Conservation (phyloP, 2,888 invertebrate genomes). For the Acanthosepion esculentum region DNA sequence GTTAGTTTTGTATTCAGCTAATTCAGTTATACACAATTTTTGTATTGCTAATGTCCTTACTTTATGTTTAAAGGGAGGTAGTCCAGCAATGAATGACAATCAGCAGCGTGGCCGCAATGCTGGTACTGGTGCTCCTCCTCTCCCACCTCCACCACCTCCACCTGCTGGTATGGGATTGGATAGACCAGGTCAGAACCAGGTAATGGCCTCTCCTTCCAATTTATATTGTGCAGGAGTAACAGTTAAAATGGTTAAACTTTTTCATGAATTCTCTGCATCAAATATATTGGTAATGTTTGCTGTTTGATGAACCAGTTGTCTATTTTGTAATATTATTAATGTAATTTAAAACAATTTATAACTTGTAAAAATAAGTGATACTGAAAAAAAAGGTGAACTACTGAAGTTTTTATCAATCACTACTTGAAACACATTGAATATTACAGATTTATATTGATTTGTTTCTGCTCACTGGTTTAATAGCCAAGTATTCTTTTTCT, state of each 20-base stretch:
- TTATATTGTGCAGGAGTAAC: not conserved
- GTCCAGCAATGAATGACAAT: constrained; percentile 50
- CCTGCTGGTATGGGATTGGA: constrained; percentile 64
- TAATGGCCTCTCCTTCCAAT: not conserved
- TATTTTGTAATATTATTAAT: too few species aligned
- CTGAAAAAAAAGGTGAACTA: too few species aligned
- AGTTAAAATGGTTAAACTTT: constrained; percentile 2
- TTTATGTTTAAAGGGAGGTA: constrained; percentile 36
- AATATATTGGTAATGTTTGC: not conserved
- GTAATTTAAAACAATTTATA: too few species aligned
- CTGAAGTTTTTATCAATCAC: too few species aligned
- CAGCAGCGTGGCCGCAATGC: constrained; percentile 53
- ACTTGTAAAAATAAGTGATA: too few species aligned
- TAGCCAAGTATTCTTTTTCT: not conserved
- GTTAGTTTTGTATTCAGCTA: too few species aligned
- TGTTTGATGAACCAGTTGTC: too few species aligned
- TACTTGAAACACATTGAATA: too few species aligned
- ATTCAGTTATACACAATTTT: too few species aligned
- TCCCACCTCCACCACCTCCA: constrained; percentile 70
- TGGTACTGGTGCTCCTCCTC: constrained; percentile 67
- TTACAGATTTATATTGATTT: too few species aligned
- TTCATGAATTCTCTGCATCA: not conserved
- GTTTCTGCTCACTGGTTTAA: not conserved
- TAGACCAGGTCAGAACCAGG: constrained; percentile 49
- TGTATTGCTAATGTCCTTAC: not conserved